Percentiles rank a stretch among this genome's conserved stretches.
phyloP scores from a whole-genome alignment of 2,113 vertebrate genomes.

The Rhinolophus sinicus region DNA sequence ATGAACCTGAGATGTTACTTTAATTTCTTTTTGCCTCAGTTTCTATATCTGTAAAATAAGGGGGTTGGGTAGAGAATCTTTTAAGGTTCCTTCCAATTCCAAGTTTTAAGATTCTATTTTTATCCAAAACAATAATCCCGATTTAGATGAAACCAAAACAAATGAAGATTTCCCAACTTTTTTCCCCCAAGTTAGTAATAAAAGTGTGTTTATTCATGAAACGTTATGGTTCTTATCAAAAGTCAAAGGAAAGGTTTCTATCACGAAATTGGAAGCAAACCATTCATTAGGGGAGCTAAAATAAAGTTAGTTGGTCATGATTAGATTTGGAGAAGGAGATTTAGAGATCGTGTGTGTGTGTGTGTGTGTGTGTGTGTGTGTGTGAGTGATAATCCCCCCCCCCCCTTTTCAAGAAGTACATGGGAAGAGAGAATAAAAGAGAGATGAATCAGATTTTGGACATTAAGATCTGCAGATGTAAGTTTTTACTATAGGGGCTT shows the following conservation, averaged over 20 bases:
- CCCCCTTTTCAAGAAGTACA: background rate
- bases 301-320: slow-evolving; percentile 56
- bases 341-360: slow-evolving; percentile 17
- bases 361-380: background rate
- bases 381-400: background rate
- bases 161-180: slow-evolving; percentile 20
- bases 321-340: slow-evolving; percentile 54
- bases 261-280: slow-evolving; percentile 42
- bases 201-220: slow-evolving; percentile 24
- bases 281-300: slow-evolving; percentile 44
- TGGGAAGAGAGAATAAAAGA: background rate
- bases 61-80: background rate
- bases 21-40: background rate
- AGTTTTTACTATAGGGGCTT: background rate
- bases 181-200: background rate
- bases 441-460: background rate
- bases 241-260: slow-evolving; percentile 62
- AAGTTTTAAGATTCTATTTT: slow-evolving; percentile 13
- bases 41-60: background rate
- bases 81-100: background rate
- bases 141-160: slow-evolving; percentile 32
- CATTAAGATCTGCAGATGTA: background rate
- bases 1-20: background rate
- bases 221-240: background rate
- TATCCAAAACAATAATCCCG: background rate